phyloP scores from a whole-genome alignment of 1,140 invertebrate genomes.

The Micrasema longulum region DNA sequence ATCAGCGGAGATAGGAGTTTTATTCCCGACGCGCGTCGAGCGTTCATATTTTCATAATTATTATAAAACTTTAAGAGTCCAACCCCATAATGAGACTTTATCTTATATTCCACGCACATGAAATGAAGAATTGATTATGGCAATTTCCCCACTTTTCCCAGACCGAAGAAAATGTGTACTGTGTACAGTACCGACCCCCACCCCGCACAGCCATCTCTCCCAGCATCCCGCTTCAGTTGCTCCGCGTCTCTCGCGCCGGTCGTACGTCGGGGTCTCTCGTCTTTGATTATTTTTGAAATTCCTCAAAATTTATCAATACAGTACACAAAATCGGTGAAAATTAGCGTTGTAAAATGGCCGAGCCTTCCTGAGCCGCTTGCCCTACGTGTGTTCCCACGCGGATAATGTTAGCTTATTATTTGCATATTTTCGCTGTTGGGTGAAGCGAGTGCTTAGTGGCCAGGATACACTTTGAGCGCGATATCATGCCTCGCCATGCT shows the following conservation, averaged over 20 bases:
- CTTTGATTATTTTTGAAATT: neutral
- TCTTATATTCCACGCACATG: conserved; percentile 8
- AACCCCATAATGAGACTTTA: neutral
- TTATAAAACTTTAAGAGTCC: conserved; percentile 5
- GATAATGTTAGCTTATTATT: neutral
- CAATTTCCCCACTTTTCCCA: conserved; percentile 30
- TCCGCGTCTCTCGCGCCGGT: conserved; percentile 20
- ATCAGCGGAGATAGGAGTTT: neutral
- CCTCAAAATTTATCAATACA: conserved; percentile 2
- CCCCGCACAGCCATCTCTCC: conserved; percentile 8
- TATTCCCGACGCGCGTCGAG: neutral
- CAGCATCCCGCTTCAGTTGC: conserved; percentile 22
- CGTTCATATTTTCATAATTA: neutral
- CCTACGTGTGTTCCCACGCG: neutral
- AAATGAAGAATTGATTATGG: conserved; percentile 36
- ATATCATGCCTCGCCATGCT: conserved; percentile 22
- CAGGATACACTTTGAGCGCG: conserved; percentile 1
- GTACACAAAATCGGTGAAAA: conserved; percentile 9
- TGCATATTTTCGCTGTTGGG: neutral
- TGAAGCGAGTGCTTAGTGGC: neutral
- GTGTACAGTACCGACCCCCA: no score
- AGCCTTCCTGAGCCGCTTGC: neutral
- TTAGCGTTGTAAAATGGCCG: neutral
- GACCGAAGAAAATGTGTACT: neutral
- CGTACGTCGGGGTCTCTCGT: neutral